Evolutionary conservation across 2,797 vertebrate species (phyloP), one percentile per base, ranked within the genome.

Genomic region (Galagoides demidoff): DNA sequence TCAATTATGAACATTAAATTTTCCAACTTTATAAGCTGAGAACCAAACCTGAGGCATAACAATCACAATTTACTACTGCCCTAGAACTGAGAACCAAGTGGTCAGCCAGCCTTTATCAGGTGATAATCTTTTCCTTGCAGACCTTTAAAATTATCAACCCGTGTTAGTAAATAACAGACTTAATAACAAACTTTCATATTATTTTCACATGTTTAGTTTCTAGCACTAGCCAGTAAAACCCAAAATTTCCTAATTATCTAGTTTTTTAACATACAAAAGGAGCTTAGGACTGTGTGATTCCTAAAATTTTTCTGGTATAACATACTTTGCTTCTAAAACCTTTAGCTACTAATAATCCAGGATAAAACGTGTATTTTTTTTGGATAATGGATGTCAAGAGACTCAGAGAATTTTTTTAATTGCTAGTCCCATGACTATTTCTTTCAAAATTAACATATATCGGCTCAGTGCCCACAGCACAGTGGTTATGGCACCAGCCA

Each of bases 261-360:
- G 4, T 52, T 82, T 76, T 88, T 52, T 52, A 70, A 85, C 49
- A 29, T 73, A n/a, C 57, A 95, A 57, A 87, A 92, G 16, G 25
- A 27, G 27, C 25, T 10, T 85, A 27, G 29, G 23, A 70, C n/a
- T 70, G 84, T 2, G 55, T 29, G 27, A 77, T 85, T 49, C 89
- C 49, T 83, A 86, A 89, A 76, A 91, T 77, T 84, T 63, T 77
- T 95, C 39, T 81, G 34, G 4, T 79, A 73, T 83, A 94, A 85
- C 19, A 39, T n/a, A 81, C 13, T 81, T 52, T 20, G 20, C 81
- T 25, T 74, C 43, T 81, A 95, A 94, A 85, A 87, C 85, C 27
- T 23, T 86, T 20, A 74, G 14, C 88, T 71, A 78, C 88, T 73
- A 89, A 76, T 3, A 86, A 34, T 34, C 37, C 43, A 49, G 29